Base-by-base conservation (phyloP, 92 coral and sea anemone genomes). In the Actinernus sp. region DNA sequence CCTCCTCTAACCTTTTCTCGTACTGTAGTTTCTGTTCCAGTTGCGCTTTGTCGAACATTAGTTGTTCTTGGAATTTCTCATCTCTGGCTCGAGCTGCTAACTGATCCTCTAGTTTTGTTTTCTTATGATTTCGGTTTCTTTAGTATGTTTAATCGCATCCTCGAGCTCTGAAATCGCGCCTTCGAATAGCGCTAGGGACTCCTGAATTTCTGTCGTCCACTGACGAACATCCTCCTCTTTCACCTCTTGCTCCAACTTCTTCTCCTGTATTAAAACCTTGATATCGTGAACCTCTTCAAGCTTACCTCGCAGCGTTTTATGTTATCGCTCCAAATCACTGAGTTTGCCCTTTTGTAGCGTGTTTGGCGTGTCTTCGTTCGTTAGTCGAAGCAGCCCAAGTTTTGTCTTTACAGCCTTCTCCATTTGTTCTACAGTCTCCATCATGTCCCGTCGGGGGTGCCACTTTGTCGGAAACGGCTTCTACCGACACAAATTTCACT, bases 1-100 rank as follows among this genome's bases (percentile, higher is more conserved):
- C 58, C 33, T 48, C 63, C 48, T 31, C 55, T 7, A 78, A 11
- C 65, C 68, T 47, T 23, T 58, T 36, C 38, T 78, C 85, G 49
- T 78, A 67, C 19, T 38, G 18, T 6, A 67, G 40, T 43, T 66
- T 40, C 56, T 56, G 75, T 61, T 78, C 71, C 23, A 67, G 24
- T 32, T 78, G n/a, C n/a, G n/a, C n/a, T n/a, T n/a, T n/a, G n/a
- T n/a, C n/a, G n/a, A n/a, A n/a, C n/a, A n/a, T n/a, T n/a, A n/a
- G n/a, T n/a, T n/a, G n/a, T n/a, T n/a, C n/a, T n/a, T n/a, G n/a
- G n/a, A n/a, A n/a, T n/a, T n/a, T n/a, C n/a, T n/a, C n/a, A n/a
- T n/a, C n/a, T n/a, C n/a, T n/a, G n/a, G n/a, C n/a, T n/a, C n/a
- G n/a, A n/a, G n/a, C n/a, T n/a, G n/a, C n/a, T n/a, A n/a, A n/a